These are phyloP conservation scores for Datnioides undecimradiatus DNA, from an alignment of 2,113 vertebrate species.

Conservation along the genomic window DNA sequence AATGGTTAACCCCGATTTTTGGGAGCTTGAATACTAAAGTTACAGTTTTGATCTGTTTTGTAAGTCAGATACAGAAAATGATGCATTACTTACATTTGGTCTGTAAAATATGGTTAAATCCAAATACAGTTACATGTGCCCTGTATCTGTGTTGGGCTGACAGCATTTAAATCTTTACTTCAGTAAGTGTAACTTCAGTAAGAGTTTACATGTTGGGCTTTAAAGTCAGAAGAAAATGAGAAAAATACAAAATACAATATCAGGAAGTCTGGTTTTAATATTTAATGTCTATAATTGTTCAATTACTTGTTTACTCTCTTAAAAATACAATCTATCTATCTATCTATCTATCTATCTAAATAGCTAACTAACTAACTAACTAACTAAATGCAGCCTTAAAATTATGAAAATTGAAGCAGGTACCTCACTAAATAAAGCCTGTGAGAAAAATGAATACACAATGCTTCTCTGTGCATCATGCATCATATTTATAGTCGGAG, in stretches of 20 bases:
- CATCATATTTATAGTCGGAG: constrained; percentile 76
- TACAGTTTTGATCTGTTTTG: no score
- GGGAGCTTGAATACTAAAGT: no score
- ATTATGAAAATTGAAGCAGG: constrained; percentile 52
- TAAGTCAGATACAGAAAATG: no score
- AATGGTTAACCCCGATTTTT: no score
- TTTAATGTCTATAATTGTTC: not conserved
- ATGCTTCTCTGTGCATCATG: constrained; percentile 63
- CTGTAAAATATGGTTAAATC: no score
- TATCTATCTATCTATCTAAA: no score
- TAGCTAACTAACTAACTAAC: no score
- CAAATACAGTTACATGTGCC: no score
- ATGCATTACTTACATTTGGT: no score
- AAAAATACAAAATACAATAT: not conserved
- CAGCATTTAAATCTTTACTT: no score
- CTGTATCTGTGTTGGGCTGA: no score
- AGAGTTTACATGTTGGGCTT: not conserved
- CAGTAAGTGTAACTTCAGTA: not conserved
- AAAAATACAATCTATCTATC: no score
- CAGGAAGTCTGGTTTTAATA: not conserved
- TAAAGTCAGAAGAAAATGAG: not conserved
- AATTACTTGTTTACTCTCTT: not conserved
- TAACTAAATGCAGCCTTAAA: constrained; percentile 13
- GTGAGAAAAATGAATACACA: constrained; percentile 64
- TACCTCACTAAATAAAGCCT: constrained; percentile 67